Evolutionary conservation across 2,888 invertebrate genomes (phyloP).

Genomic region (Lingula anatina): DNA sequence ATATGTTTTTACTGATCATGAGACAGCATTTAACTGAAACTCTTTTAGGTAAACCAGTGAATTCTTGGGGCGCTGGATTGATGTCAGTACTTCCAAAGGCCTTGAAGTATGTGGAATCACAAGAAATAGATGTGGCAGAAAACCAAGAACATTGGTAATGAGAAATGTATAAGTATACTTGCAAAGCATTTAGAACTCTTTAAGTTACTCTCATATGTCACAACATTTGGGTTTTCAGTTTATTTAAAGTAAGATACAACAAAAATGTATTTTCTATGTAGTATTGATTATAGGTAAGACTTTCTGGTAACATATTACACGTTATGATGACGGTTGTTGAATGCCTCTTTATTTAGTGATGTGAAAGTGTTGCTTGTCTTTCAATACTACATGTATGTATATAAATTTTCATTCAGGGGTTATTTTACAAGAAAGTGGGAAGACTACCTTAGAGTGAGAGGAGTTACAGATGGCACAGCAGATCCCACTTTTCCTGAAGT

Average conservation of each 20-base stretch:
- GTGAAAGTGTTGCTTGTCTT: too few species aligned
- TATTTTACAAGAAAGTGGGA: slow-evolving; percentile 38
- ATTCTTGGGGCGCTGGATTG: slow-evolving; percentile 36
- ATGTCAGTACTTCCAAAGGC: slow-evolving; percentile 26
- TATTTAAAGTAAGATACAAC: too few species aligned
- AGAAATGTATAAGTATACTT: neutral
- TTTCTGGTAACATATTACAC: too few species aligned
- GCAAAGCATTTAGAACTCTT: neutral
- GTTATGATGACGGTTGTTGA: too few species aligned
- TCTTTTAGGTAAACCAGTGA: slow-evolving; percentile 24
- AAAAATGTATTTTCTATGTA: too few species aligned
- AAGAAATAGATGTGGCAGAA: slow-evolving; percentile 25
- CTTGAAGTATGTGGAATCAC: slow-evolving; percentile 25
- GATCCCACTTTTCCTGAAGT: slow-evolving; percentile 32
- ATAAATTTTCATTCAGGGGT: slow-evolving; percentile 17
- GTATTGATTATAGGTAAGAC: too few species aligned
- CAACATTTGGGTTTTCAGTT: too few species aligned
- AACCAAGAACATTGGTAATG: slow-evolving; percentile 34
- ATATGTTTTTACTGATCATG: too few species aligned
- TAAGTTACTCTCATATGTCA: too few species aligned
- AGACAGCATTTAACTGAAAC: too few species aligned
- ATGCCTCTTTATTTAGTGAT: too few species aligned
- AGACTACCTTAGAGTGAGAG: slow-evolving; percentile 27
- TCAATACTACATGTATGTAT: too few species aligned
- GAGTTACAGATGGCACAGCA: slow-evolving; percentile 23